Base-by-base conservation (phyloP, 1,140 invertebrate genomes). In the Helicorthomorpha holstii region DNA sequence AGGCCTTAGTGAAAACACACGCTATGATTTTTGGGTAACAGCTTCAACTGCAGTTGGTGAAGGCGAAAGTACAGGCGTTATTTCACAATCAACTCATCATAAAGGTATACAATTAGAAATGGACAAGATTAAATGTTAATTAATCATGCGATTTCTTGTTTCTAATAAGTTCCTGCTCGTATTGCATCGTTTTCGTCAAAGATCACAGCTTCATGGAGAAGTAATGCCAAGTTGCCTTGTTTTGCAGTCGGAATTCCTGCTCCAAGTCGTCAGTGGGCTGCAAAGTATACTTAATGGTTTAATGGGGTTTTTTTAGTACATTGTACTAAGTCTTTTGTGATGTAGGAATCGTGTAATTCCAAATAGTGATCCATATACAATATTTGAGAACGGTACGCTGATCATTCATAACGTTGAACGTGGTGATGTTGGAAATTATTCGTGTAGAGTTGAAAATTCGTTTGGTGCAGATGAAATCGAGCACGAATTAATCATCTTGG, bases 131-230 rank as follows among this genome's bases (percentile, higher is more conserved):
- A 26, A 4, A 44, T 12, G 10, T 27, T 7, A 43, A n/a, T 10
- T 50, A 50, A 27, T 10, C 46, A 42, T 27, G 22, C 48, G 46
- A 26, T 50, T 21, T 41, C 24, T n/a, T 41, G 52, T 56, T 58
- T 51, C 42, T 53, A 67, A 68, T 50, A 61, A 87, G 89, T 91
- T 55, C 88, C 90, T 47, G 87, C 87, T 3, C 89, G 88, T 65
- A 90, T 90, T 58, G 87, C 88, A 43, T 90, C 86, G 0, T 92
- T 92, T 65, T 85, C 90, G 64, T 85, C 89, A 63, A 82, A 81
- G 26, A 89, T 89, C 65, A 84, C 82, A 10, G 85, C 85, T 1
- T 89, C 83, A 1, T 90, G 87, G 67, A 86, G 86, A 64, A 84
- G 91, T 69, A 85, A 90, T 61, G 83, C 92, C 1, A 89, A 86